Evolutionary conservation across 2,113 vertebrate species (phyloP).

Genomic region (Austrofundulus limnaeus): DNA sequence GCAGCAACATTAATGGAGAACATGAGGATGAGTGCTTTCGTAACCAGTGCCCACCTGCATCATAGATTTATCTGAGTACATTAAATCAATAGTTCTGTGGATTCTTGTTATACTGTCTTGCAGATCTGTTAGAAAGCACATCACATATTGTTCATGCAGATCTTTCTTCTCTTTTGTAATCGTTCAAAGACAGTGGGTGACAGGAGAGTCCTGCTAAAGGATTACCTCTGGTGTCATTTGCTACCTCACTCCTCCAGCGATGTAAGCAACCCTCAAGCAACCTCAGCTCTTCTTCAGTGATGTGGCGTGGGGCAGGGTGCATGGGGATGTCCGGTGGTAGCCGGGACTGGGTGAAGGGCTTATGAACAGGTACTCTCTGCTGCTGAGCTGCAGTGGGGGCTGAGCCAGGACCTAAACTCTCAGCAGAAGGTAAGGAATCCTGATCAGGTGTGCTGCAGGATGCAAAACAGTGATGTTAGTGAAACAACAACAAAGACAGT

Average conservation of each 20-base stretch:
- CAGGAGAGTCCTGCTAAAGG: neutral
- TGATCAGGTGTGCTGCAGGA: slow-evolving; percentile 84
- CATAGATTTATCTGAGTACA: slow-evolving; percentile 99
- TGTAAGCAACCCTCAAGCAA: slow-evolving; percentile 94
- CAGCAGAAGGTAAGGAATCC: slow-evolving; percentile 76
- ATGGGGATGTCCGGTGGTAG: slow-evolving; percentile 93
- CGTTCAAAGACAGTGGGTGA: neutral
- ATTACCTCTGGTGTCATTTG: slow-evolving; percentile 93
- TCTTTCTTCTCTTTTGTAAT: neutral
- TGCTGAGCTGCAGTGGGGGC: slow-evolving; percentile 75
- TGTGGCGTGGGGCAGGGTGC: slow-evolving; percentile 94
- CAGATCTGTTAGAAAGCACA: slow-evolving; percentile 81
- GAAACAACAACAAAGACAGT: neutral
- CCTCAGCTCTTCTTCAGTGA: slow-evolving; percentile 92
- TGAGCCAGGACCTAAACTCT: slow-evolving; percentile 77
- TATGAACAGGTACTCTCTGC: slow-evolving; percentile 88
- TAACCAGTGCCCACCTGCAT: slow-evolving; percentile 84
- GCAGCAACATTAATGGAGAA: neutral
- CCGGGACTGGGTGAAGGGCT: slow-evolving; percentile 96
- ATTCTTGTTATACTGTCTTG: slow-evolving; percentile 96
- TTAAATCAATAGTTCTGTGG: slow-evolving; percentile 94
- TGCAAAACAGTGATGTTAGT: neutral
- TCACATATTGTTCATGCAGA: neutral
- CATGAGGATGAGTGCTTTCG: neutral
- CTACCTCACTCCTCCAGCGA: slow-evolving; percentile 98